Evolutionary conservation across 2,113 vertebrate species (phyloP).

Genomic region (Hirundichthys speculiger): DNA sequence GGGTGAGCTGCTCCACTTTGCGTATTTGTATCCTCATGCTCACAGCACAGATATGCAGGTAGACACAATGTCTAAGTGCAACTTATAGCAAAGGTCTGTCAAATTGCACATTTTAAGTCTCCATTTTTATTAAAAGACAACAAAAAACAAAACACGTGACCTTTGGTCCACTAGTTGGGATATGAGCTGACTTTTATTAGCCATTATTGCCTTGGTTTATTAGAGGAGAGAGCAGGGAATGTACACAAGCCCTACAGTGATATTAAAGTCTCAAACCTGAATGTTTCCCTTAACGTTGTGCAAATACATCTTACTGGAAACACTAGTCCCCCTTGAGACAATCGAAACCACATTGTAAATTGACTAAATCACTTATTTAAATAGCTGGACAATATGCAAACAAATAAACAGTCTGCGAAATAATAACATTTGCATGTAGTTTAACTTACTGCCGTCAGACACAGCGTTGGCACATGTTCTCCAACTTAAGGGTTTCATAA

Average conservation of each 20-base stretch:
- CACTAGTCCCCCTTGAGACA: not conserved
- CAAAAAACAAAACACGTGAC: slow-evolving; percentile 21
- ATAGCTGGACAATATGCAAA: no score
- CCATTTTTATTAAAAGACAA: slow-evolving; percentile 1
- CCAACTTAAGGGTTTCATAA: no score
- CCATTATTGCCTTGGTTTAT: slow-evolving; percentile 32
- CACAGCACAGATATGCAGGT: slow-evolving; percentile 15
- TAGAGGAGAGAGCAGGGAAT: slow-evolving; percentile 19
- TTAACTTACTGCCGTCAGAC: no score
- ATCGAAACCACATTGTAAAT: slow-evolving; percentile 3
- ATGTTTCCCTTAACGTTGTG: slow-evolving; percentile 27
- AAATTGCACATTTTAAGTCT: not conserved
- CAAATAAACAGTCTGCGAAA: no score
- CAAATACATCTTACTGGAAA: no score
- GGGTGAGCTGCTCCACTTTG: slow-evolving; percentile 25
- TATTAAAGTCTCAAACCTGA: slow-evolving; percentile 39
- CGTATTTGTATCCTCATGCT: slow-evolving; percentile 3
- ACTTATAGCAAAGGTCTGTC: slow-evolving; percentile 7
- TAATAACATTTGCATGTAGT: no score
- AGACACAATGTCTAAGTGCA: slow-evolving; percentile 9
- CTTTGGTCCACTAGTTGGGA: slow-evolving; percentile 34
- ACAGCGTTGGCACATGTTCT: no score
- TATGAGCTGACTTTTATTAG: slow-evolving; percentile 45
- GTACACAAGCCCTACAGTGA: slow-evolving; percentile 13
- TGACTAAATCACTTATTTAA: not conserved